A percentile compares a stretch with the other conserved stretches of the same genome.
phyloP scores from a whole-genome alignment of 2,797 vertebrate genomes.

The Hemibagrus guttatus region DNA sequence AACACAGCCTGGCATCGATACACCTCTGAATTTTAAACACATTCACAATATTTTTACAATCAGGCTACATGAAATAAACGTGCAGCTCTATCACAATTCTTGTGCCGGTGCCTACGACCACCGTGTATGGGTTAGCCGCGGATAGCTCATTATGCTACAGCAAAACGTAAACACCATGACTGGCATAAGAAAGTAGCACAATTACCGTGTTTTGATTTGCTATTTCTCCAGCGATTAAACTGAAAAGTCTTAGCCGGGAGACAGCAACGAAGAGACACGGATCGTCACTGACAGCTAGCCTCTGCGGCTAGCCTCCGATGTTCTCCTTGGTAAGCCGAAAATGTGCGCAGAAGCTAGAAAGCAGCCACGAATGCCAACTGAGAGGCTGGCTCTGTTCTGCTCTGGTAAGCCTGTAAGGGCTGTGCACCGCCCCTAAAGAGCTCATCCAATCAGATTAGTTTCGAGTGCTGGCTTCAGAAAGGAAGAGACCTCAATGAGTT shows the following conservation, averaged over 20 bases:
- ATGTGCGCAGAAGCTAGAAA: not conserved
- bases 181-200: not conserved
- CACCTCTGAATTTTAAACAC: not conserved
- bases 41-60: not conserved
- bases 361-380: not conserved
- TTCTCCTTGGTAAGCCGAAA: not conserved
- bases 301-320: slow-evolving; percentile 4
- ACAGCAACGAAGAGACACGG: not conserved
- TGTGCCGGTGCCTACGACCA: not conserved
- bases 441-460: slow-evolving; percentile 1
- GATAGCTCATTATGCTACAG: slow-evolving; percentile 1
- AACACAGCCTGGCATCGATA: slow-evolving; percentile 14
- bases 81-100: not conserved
- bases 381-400: not conserved
- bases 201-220: not conserved
- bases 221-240: not conserved
- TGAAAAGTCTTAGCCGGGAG: not conserved
- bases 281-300: slow-evolving; percentile 35
- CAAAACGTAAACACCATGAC: slow-evolving; percentile 4
- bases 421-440: not conserved
- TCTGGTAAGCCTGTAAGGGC: not conserved
- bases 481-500: not conserved
- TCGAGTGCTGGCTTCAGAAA: not conserved
- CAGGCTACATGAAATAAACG: not conserved
- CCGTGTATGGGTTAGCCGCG: not conserved